A percentile compares a stretch with the other conserved stretches of the same genome.
Evolutionary conservation across 92 coral and sea anemone genomes (phyloP).

Genomic region (Diadumene lineata): DNA sequence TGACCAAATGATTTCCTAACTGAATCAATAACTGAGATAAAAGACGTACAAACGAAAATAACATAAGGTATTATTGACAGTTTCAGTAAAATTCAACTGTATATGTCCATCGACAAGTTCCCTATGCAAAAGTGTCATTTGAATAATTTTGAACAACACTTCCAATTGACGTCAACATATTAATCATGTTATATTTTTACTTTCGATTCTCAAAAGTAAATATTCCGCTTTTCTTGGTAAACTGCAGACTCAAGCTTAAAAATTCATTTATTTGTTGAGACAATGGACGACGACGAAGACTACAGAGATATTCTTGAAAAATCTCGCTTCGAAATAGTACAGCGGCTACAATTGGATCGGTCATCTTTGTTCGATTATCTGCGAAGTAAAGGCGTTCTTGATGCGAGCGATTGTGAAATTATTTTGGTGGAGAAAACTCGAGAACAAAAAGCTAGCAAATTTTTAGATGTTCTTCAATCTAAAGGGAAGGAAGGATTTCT

Average conservation of each 20-base stretch:
- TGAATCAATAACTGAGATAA: background rate
- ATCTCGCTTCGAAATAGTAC: slow-evolving; percentile 67
- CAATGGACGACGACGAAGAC: slow-evolving; percentile 43
- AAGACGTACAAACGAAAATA: too few species aligned
- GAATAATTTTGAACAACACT: too few species aligned
- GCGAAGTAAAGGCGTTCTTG: slow-evolving; percentile 64
- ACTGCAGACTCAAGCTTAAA: too few species aligned
- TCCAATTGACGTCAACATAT: too few species aligned
- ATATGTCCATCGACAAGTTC: too few species aligned
- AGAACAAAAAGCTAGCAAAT: slow-evolving; percentile 59
- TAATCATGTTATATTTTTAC: too few species aligned
- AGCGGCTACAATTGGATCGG: slow-evolving; percentile 59
- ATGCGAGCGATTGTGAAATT: slow-evolving; percentile 60
- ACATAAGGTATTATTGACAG: too few species aligned
- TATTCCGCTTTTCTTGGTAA: too few species aligned
- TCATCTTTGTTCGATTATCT: slow-evolving; percentile 69
- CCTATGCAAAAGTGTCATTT: too few species aligned
- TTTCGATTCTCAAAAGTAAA: slow-evolving; percentile 4
- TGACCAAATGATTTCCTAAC: background rate
- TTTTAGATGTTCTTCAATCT: slow-evolving; percentile 56
- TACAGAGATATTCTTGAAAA: slow-evolving; percentile 40
- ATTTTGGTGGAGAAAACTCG: slow-evolving; percentile 65
- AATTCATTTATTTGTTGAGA: too few species aligned
- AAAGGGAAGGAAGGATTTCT: slow-evolving; percentile 60
- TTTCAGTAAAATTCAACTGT: too few species aligned